Base-by-base conservation (phyloP, 2,888 invertebrate species). In the Amphipyra berbera region DNA sequence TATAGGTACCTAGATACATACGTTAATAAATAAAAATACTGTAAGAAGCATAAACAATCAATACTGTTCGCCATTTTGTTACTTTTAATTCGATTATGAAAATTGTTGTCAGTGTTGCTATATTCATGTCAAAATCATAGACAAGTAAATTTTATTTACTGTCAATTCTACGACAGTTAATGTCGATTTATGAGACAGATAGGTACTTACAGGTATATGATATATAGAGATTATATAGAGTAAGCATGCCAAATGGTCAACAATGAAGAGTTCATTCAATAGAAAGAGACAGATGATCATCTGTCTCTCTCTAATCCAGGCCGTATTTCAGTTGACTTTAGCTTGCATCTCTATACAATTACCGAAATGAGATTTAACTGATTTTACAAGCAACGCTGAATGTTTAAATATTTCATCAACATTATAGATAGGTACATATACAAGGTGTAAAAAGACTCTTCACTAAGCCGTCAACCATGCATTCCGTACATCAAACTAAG, bases 11-110 rank as follows among this genome's bases (percentile, higher is more conserved):
- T n/a, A n/a, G n/a, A 73, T 69, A 78, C 75, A 72, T 71, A 74
- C 64, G 58, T 47, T 73, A 79, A 64, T 55, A 62, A 72, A 78
- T 80, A 79, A 79, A 83, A 87, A 87, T 86, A 85, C 83, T 84
- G 78, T 81, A 82, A 68, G 55, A 82, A 86, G 83, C 86, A 76
- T 77, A 63, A 53, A 61, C 61, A 79, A 68, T 73, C 63, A 68
- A 68, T 73, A 78, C 70, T 73, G 74, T 67, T 59, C 45, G 45
- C 65, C 46, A 65, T 65, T 61, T 62, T 61, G 38, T 47, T 52
- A 48, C 14, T 46, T 55, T 37, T 48, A 56, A 59, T 60, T 60
- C 49, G 59, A 48, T 76, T 72, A 49, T 54, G 41, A 74, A 71
- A 35, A 47, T 62, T 57, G 46, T 41, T 63, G 58, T 70, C 57